Base-by-base conservation (phyloP, 2,888 invertebrate species). In the Cenopis cana region DNA sequence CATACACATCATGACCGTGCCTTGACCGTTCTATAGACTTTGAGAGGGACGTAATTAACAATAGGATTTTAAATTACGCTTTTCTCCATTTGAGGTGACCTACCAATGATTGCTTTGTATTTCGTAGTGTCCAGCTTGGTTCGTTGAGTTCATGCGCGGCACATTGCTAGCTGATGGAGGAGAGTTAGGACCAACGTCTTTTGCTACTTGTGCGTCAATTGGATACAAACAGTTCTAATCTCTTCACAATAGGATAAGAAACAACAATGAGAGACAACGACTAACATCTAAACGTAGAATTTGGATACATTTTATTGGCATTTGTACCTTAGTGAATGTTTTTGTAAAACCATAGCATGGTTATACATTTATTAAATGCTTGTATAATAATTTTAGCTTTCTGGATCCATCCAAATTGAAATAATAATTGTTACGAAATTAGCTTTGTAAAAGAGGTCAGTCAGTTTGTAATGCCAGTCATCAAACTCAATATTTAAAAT, bases 1-100 rank as follows among this genome's bases (percentile, higher is more conserved):
- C 93, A 91, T 90, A 92, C 92, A 92, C 93, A 93, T 93, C 93
- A 93, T 91, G 84, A 93, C 91, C 93, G 93, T 93, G 93, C 93
- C 93, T 93, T 93, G 89, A 91, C 93, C 89, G 89, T 91, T 92
- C 91, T 92, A 91, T 91, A 93, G 93, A 93, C 93, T 93, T 89
- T 88, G 91, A 89, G 88, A 89, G 93, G 93, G 93, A 93, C 93
- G 93, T 93, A 93, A 93, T 91, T 92, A 90, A 89, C 93, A 91
- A 92, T 93, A 92, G 90, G 87, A 86, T 90, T 89, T 87, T 84
- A 86, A 85, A 89, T 86, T 85, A 85, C 87, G 86, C 88, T 88
- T 87, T 85, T 86, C 87, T 85, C 84, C 76, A 77, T 80, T 81
- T 83, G 82, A 84, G 83, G 81, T 82, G 80, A 85, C 85, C 82